Conservation (phyloP, 1,140 invertebrate genomes). For the Cyclargus thomasi region DNA sequence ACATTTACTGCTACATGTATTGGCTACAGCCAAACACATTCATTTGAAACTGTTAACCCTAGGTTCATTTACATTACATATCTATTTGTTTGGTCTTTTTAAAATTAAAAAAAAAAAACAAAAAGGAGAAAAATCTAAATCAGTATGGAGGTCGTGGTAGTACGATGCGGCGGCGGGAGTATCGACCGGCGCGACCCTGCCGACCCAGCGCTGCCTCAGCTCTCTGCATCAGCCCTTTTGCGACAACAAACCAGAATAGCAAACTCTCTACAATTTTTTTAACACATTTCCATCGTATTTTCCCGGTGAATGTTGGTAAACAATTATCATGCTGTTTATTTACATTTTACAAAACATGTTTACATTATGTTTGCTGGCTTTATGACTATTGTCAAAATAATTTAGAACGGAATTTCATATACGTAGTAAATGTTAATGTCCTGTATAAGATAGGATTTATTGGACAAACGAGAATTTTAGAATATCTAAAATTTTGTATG, state of each 20-base stretch:
- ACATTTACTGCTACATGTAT: too few relatives aligned
- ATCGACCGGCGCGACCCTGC: slow-evolving; percentile 47
- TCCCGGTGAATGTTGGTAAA: neutral
- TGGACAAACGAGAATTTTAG: too few relatives aligned
- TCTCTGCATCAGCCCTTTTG: slow-evolving; percentile 46
- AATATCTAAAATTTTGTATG: too few relatives aligned
- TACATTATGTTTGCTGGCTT: neutral
- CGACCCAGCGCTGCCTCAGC: slow-evolving; percentile 48
- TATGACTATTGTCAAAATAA: too few relatives aligned
- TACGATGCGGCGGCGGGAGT: slow-evolving; percentile 28
- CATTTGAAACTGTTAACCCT: too few relatives aligned
- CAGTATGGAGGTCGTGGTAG: slow-evolving; percentile 33
- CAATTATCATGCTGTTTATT: neutral
- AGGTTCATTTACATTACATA: too few relatives aligned
- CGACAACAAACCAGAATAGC: slow-evolving; percentile 5
- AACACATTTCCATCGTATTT: neutral
- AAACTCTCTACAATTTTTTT: neutral
- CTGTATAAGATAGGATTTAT: too few relatives aligned
- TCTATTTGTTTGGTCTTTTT: too few relatives aligned
- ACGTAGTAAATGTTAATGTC: too few relatives aligned
- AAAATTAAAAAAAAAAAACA: neutral
- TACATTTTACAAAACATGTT: neutral
- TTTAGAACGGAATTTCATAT: too few relatives aligned
- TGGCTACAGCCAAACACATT: too few relatives aligned
- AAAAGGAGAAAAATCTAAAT: slow-evolving; percentile 3